Conservation (phyloP, 2,888 invertebrate species). For the Blastobasis lacticolella region DNA sequence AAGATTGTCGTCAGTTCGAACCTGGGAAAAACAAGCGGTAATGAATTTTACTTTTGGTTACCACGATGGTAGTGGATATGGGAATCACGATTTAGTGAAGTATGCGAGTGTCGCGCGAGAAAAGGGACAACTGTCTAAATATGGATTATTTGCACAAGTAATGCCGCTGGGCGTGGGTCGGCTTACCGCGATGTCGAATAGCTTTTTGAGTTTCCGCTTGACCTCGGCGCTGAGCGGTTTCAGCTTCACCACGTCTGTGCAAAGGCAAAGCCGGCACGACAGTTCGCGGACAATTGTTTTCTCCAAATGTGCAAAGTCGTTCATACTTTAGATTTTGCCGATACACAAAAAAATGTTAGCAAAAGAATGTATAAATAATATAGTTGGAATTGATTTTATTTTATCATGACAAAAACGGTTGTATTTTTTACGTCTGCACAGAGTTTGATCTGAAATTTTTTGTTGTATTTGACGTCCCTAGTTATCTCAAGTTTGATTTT, state of each 20-base stretch:
- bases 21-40: slow-evolving; percentile 27
- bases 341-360: slow-evolving; percentile 8
- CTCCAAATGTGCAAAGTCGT: slow-evolving; percentile 57
- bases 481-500: background rate
- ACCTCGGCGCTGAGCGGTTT: slow-evolving; percentile 59
- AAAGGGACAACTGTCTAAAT: no score
- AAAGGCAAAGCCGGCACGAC: slow-evolving; percentile 61
- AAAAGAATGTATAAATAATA: no score
- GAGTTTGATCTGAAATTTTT: slow-evolving; percentile 2
- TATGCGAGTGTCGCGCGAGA: no score
- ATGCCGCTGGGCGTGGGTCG: background rate
- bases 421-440: background rate
- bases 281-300: slow-evolving; percentile 64
- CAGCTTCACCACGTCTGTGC: slow-evolving; percentile 60
- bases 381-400: slow-evolving; percentile 10
- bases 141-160: no score
- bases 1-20: slow-evolving; percentile 53
- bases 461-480: background rate
- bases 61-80: no score
- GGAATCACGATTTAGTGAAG: no score
- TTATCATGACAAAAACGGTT: slow-evolving; percentile 18
- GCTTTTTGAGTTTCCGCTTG: slow-evolving; percentile 57
- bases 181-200: slow-evolving; percentile 56
- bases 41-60: background rate
- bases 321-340: slow-evolving; percentile 31